phyloP scores from a whole-genome alignment of 2,113 vertebrate genomes.

The Orthonyx spaldingii region DNA sequence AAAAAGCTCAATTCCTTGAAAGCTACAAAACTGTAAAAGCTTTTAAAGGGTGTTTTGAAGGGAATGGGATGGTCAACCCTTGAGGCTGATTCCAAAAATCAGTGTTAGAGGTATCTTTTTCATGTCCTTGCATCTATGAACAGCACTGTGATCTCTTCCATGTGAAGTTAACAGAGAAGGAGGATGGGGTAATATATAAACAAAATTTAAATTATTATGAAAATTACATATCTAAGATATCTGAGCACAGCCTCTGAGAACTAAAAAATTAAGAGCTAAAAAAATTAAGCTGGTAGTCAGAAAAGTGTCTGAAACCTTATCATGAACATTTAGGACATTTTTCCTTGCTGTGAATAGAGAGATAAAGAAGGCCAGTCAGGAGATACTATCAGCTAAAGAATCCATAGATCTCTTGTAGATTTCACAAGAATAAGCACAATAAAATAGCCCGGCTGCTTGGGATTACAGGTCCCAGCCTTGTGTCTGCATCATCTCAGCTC shows the following conservation, averaged over 20 bases:
- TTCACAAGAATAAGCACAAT: constrained; percentile 34
- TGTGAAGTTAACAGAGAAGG: not conserved
- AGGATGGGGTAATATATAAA: not conserved
- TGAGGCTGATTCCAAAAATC: not conserved
- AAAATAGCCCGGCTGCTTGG: constrained; percentile 40
- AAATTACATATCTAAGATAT: not conserved
- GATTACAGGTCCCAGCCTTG: constrained; percentile 51
- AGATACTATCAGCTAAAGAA: constrained; percentile 32
- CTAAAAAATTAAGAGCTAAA: not conserved
- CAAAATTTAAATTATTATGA: not conserved
- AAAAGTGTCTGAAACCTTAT: not conserved
- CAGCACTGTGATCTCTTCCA: not conserved
- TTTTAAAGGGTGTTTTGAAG: not conserved
- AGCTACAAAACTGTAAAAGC: not conserved
- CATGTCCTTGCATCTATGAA: not conserved
- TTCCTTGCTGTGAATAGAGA: not conserved
- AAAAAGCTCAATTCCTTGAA: not conserved
- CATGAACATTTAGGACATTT: not conserved
- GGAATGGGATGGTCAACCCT: not conserved
- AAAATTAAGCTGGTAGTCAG: not conserved
- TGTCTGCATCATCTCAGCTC: constrained; percentile 49
- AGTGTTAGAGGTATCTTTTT: not conserved
- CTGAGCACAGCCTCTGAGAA: not conserved
- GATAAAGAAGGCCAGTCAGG: not conserved
- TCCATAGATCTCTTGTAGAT: constrained; percentile 35